These are phyloP conservation scores for Clusia tigrina DNA, from an alignment of 2,888 invertebrate species.

Conservation along the genomic window DNA sequence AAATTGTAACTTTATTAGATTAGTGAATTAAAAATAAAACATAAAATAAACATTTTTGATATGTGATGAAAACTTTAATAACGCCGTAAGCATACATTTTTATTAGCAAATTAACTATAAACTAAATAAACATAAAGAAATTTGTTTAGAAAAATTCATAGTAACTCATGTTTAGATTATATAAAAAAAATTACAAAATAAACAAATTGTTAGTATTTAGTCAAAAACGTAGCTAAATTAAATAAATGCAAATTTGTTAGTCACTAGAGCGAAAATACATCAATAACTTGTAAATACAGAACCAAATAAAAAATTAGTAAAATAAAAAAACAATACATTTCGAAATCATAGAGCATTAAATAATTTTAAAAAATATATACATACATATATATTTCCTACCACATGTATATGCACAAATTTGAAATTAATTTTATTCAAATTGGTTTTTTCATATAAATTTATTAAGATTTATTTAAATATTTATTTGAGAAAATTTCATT, in stretches of 20 bases:
- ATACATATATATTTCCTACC: no score
- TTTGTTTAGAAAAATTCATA: slow-evolving; percentile 18
- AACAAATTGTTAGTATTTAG: slow-evolving; percentile 6
- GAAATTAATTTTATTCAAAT: no score
- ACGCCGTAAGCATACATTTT: slow-evolving; percentile 36
- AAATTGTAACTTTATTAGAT: slow-evolving; percentile 32
- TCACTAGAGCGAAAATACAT: no score
- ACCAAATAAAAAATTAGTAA: background rate
- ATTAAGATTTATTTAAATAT: no score
- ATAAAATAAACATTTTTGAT: slow-evolving; percentile 57
- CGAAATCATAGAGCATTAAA: background rate
- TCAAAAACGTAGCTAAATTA: slow-evolving; percentile 18
- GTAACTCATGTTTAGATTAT: slow-evolving; percentile 25
- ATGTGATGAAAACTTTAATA: slow-evolving; percentile 59
- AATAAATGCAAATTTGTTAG: slow-evolving; percentile 12
- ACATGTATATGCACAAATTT: no score
- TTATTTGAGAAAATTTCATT: no score
- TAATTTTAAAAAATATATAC: background rate
- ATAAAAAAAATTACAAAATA: slow-evolving; percentile 17
- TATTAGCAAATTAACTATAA: slow-evolving; percentile 26
- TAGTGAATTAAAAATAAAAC: slow-evolving; percentile 39
- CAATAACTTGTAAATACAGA: background rate
- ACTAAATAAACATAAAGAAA: slow-evolving; percentile 33
- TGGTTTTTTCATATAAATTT: no score
- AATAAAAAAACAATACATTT: background rate